phyloP scores from a whole-genome alignment of 2,888 invertebrate species.

The Cantharis lateralis region DNA sequence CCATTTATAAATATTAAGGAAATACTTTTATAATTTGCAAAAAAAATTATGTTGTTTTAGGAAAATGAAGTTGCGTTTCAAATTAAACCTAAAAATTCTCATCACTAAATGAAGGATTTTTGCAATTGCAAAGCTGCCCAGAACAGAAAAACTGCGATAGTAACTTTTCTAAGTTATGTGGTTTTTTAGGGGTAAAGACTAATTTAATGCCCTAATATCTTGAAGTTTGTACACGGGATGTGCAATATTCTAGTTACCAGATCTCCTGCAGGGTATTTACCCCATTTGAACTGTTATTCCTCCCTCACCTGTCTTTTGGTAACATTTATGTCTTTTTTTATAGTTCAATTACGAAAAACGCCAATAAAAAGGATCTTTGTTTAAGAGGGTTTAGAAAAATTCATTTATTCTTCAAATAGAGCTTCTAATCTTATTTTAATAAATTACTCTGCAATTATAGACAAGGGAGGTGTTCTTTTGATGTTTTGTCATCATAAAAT shows the following conservation, averaged over 20 bases:
- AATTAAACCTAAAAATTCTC: background rate
- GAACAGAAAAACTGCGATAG: background rate
- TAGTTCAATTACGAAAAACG: conserved; percentile 32
- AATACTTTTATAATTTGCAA: background rate
- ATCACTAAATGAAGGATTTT: too few species aligned
- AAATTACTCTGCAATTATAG: background rate
- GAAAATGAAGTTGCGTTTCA: too few species aligned
- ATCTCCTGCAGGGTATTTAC: conserved; percentile 26
- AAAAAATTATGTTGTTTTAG: background rate
- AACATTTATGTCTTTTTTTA: conserved; percentile 33
- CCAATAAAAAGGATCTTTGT: conserved; percentile 19
- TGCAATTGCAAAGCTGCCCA: background rate
- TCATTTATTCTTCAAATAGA: background rate
- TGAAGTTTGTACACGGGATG: background rate
- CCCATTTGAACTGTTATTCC: conserved; percentile 26
- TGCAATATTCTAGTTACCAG: conserved; percentile 26
- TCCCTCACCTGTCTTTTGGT: conserved; percentile 31
- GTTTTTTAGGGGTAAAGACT: background rate
- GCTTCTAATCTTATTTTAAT: background rate
- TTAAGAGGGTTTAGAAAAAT: background rate
- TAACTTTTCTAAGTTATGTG: background rate
- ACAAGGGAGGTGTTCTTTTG: background rate
- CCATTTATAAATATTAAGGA: background rate
- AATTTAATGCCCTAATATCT: background rate
- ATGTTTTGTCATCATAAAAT: background rate